Percentiles rank a stretch among this genome's conserved stretches.
Evolutionary conservation across 2,888 invertebrate species (phyloP).

Genomic region (Lumbricus terrestris): DNA sequence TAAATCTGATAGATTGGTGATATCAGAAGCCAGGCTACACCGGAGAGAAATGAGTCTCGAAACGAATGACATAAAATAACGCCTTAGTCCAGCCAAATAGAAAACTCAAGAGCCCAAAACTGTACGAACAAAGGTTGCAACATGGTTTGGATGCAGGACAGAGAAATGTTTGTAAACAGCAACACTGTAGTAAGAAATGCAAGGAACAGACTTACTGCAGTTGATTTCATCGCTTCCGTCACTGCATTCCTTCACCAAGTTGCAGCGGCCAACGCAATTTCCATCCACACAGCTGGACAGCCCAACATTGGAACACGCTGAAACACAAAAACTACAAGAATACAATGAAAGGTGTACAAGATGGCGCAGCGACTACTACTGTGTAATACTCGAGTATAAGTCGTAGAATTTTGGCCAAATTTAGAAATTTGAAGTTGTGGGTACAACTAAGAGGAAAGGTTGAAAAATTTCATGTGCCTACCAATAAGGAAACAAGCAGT

Average conservation of each 20-base stretch:
- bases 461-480: no score
- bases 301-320: neutral
- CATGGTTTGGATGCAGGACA: neutral
- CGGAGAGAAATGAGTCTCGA: no score
- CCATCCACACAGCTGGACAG: neutral
- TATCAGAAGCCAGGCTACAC: no score
- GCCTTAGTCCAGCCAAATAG: neutral
- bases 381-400: no score
- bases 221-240: conserved; percentile 31
- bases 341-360: neutral
- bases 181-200: no score
- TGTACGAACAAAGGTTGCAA: no score
- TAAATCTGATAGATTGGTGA: no score
- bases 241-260: conserved; percentile 32
- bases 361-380: neutral
- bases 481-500: no score
- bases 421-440: no score
- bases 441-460: no score
- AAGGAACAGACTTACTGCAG: conserved; percentile 16
- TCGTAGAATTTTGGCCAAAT: no score
- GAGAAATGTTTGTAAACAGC: neutral
- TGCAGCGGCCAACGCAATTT: conserved; percentile 18
- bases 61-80: no score
- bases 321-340: neutral
- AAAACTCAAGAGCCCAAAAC: neutral